Evolutionary conservation across 2,797 vertebrate species (phyloP).

Genomic region (Cercopithecus petaurista): DNA sequence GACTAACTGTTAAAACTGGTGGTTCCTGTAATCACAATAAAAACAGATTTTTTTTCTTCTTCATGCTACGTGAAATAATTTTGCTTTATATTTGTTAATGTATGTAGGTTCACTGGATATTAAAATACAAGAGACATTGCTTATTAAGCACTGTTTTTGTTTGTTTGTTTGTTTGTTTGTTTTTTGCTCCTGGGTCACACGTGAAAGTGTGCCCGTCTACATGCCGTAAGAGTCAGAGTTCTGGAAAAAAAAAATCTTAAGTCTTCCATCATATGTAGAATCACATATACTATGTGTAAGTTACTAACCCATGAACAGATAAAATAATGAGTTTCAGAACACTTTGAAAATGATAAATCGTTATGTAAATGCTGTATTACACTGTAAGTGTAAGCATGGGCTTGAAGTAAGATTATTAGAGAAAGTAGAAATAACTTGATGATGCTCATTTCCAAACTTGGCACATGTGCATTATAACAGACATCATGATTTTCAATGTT

Average conservation of each 20-base stretch:
- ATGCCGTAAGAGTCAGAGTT: not conserved
- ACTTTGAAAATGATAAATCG: not conserved
- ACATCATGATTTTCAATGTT: not conserved
- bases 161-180: not conserved
- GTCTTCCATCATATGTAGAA: not conserved
- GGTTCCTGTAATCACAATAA: not conserved
- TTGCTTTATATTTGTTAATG: not conserved
- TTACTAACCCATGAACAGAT: not conserved
- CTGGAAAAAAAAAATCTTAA: not conserved
- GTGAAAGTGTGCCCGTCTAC: not conserved
- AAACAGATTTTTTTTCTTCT: not conserved
- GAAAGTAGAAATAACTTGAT: not conserved
- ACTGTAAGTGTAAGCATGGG: not conserved
- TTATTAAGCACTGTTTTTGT: not conserved
- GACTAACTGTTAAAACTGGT: not conserved
- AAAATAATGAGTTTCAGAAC: not conserved
- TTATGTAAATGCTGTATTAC: not conserved
- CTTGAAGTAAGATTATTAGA: not conserved
- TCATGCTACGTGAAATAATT: not conserved
- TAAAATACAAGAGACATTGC: not conserved
- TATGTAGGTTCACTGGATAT: not conserved
- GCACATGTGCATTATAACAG: not conserved
- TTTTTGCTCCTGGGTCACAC: not conserved
- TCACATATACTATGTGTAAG: not conserved
- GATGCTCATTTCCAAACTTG: not conserved